These are phyloP conservation scores for Poeciliopsis prolifica DNA, from an alignment of 2,113 vertebrate genomes.

Conservation along the genomic window DNA sequence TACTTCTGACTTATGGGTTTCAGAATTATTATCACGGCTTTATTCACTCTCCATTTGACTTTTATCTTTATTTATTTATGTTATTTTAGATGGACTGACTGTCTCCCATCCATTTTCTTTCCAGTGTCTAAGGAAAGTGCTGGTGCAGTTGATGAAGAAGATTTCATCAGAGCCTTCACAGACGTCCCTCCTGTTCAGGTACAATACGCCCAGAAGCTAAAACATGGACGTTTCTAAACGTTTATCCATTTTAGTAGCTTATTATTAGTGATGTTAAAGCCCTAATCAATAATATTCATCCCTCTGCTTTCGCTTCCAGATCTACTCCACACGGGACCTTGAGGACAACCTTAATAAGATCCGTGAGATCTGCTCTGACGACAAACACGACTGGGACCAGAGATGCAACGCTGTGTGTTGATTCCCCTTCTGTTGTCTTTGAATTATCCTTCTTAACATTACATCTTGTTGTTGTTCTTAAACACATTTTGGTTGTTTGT, in stretches of 20 bases:
- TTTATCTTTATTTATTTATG: no score
- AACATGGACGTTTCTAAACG: not conserved
- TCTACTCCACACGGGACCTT: slow-evolving; percentile 94
- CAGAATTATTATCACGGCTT: not conserved
- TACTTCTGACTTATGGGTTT: not conserved
- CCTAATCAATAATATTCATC: not conserved
- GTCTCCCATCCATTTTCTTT: slow-evolving; percentile 32
- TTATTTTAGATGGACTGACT: not conserved
- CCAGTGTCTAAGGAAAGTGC: slow-evolving; percentile 90
- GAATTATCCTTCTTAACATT: not conserved
- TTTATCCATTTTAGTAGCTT: slow-evolving; percentile 3
- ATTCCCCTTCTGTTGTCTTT: not conserved
- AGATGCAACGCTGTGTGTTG: slow-evolving; percentile 87
- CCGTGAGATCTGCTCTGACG: slow-evolving; percentile 95
- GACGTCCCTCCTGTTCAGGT: slow-evolving; percentile 96
- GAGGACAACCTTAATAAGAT: slow-evolving; percentile 99
- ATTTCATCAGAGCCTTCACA: slow-evolving; percentile 93
- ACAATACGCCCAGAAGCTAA: slow-evolving; percentile 4
- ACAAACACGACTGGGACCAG: slow-evolving; percentile 99
- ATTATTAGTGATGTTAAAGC: no score
- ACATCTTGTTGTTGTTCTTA: not conserved
- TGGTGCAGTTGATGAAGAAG: slow-evolving; percentile 93
- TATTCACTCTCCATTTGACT: not conserved
- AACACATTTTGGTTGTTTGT: not conserved
- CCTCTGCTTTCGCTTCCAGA: slow-evolving; percentile 75